These are phyloP conservation scores for Heterodera carotae DNA, from an alignment of 1,140 invertebrate genomes.

Conservation along the genomic window DNA sequence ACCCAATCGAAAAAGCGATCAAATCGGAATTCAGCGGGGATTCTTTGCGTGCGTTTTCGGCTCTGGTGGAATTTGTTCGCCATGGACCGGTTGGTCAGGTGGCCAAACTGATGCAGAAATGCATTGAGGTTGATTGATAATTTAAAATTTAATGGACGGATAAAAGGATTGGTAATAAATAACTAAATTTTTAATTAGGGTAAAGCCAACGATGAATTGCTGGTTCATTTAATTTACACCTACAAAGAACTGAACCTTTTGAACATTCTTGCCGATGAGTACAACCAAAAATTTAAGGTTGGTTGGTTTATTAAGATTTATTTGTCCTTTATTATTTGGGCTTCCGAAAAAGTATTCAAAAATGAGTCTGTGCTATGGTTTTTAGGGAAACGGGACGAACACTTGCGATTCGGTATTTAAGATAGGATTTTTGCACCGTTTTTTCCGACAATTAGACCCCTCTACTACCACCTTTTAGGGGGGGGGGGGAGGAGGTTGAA, in stretches of 20 bases:
- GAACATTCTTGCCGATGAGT: conserved; percentile 25
- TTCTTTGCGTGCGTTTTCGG: conserved; percentile 79
- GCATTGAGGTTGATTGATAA: conserved; percentile 19
- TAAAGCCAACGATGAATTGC: conserved; percentile 7
- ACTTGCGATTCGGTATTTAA: background rate
- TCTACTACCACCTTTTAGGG: too few species aligned
- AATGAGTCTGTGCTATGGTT: too few species aligned
- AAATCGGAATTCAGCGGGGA: conserved; percentile 84
- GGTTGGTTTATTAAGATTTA: background rate
- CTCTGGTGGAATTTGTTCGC: conserved; percentile 61
- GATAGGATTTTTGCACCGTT: background rate
- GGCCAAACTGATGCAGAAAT: conserved; percentile 28
- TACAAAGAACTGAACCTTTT: conserved; percentile 19
- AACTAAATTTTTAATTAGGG: background rate
- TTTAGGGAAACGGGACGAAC: too few species aligned
- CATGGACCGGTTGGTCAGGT: conserved; percentile 17
- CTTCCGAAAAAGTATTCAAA: too few species aligned
- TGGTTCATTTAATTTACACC: conserved; percentile 24
- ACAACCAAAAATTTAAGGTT: conserved; percentile 21
- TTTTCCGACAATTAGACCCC: too few species aligned
- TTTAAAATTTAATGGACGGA: too few species aligned
- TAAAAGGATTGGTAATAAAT: background rate
- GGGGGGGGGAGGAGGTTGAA: too few species aligned
- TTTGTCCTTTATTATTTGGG: too few species aligned
- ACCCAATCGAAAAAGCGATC: conserved; percentile 81